Percentiles rank a stretch among this genome's conserved stretches.
Conservation (phyloP, 2,113 vertebrate species). For the Tapirus terrestris region DNA sequence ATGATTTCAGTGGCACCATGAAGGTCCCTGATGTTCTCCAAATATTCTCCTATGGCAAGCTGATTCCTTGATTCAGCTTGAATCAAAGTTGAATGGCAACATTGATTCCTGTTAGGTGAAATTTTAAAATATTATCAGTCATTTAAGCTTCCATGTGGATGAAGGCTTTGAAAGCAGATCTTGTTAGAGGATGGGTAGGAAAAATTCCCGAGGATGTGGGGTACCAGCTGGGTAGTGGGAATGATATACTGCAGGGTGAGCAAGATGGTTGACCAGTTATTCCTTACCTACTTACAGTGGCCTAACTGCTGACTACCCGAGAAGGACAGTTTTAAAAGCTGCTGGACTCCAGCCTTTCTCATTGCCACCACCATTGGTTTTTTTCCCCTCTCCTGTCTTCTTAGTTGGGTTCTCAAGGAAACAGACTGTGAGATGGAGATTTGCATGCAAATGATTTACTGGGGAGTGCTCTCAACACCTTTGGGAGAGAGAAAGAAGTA, state of each 20-base stretch:
- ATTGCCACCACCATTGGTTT: background rate
- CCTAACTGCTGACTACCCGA: background rate
- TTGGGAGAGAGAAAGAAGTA: background rate
- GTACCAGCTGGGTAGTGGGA: background rate
- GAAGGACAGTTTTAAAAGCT: background rate
- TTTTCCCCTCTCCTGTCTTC: no score
- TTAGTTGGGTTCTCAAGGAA: background rate
- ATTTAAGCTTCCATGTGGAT: background rate
- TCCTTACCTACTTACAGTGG: background rate
- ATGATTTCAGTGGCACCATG: background rate
- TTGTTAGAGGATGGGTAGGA: background rate
- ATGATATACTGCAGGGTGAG: background rate
- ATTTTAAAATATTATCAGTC: background rate
- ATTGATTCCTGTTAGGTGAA: background rate
- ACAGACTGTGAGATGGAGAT: background rate
- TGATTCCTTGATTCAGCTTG: background rate
- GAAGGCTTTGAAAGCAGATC: conserved; percentile 21
- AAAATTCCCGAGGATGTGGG: background rate
- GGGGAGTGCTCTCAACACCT: background rate
- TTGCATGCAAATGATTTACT: background rate
- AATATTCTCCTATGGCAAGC: background rate
- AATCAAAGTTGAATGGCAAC: background rate
- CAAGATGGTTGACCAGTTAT: background rate
- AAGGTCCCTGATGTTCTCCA: background rate
- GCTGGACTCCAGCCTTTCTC: background rate